phyloP scores from a whole-genome alignment of 2,113 vertebrate genomes.

The Anas platyrhynchos region DNA sequence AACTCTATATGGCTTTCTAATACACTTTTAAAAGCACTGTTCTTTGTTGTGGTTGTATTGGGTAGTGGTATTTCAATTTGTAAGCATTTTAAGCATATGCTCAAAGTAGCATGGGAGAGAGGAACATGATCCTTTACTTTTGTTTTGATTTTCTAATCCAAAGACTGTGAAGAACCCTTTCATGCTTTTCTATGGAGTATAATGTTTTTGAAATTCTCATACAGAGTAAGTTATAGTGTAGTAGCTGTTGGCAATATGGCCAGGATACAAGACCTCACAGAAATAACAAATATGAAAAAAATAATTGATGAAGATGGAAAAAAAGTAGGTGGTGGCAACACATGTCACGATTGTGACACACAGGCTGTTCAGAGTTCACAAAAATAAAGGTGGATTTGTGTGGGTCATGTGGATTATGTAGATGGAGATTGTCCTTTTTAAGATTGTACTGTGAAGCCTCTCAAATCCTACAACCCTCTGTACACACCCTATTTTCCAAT shows the following conservation, averaged over 20 bases:
- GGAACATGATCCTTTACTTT: background rate
- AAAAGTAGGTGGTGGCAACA: background rate
- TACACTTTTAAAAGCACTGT: background rate
- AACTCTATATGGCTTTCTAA: background rate
- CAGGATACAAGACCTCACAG: background rate
- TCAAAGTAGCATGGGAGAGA: constrained; percentile 24
- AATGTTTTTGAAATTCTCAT: constrained; percentile 38
- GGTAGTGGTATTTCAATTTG: background rate
- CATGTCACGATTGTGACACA: background rate
- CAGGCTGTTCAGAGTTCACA: background rate
- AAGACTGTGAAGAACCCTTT: constrained; percentile 27
- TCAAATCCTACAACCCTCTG: background rate
- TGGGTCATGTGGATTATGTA: background rate
- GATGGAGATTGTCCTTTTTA: background rate
- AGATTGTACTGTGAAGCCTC: background rate
- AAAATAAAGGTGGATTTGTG: background rate
- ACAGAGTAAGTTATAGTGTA: background rate
- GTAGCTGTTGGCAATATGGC: constrained; percentile 4
- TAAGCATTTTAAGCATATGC: constrained; percentile 22
- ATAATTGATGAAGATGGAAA: background rate
- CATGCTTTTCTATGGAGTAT: background rate
- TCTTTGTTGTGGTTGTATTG: constrained; percentile 44
- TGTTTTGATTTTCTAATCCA: constrained; percentile 30
- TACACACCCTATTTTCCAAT: background rate
- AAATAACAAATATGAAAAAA: background rate